Conservation (phyloP, 2,797 vertebrate genomes). For the Sandelia bainsii region DNA sequence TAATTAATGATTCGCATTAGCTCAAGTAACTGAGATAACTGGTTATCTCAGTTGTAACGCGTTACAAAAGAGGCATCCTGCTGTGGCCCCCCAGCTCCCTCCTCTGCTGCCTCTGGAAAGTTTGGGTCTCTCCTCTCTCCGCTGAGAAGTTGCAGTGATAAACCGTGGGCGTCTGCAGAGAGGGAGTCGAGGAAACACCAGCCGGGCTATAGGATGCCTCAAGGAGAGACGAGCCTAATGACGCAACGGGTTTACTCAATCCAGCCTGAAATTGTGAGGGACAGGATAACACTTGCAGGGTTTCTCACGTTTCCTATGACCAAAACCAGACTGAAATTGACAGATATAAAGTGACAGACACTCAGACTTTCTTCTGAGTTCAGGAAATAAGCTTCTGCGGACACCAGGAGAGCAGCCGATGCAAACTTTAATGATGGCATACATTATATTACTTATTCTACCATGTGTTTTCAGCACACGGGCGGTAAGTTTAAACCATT, state of each 20-base stretch:
- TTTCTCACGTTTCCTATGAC: slow-evolving; percentile 71
- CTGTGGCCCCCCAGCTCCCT: not conserved
- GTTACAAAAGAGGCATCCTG: not conserved
- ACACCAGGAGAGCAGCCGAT: not conserved
- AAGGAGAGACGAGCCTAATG: slow-evolving; percentile 65
- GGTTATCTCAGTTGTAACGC: no score
- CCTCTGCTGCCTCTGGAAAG: slow-evolving; percentile 23
- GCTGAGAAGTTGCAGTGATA: not conserved
- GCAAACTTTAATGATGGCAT: slow-evolving; percentile 52
- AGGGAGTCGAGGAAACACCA: slow-evolving; percentile 44
- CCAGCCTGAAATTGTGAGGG: slow-evolving; percentile 42
- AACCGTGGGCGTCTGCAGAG: slow-evolving; percentile 45
- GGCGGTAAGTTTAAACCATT: slow-evolving; percentile 66
- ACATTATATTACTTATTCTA: slow-evolving; percentile 52
- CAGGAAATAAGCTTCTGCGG: slow-evolving; percentile 29
- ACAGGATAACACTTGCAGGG: slow-evolving; percentile 74
- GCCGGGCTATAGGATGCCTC: slow-evolving; percentile 53
- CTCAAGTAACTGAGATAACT: no score
- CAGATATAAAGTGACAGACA: slow-evolving; percentile 71
- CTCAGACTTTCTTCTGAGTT: slow-evolving; percentile 1
- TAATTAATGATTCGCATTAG: no score
- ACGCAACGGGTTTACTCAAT: slow-evolving; percentile 78
- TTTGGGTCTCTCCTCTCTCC: not conserved
- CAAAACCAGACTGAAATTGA: slow-evolving; percentile 47
- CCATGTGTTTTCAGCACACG: slow-evolving; percentile 52